Conservation (phyloP, 2,797 vertebrate genomes). For the Melanotaenia boesemani region DNA sequence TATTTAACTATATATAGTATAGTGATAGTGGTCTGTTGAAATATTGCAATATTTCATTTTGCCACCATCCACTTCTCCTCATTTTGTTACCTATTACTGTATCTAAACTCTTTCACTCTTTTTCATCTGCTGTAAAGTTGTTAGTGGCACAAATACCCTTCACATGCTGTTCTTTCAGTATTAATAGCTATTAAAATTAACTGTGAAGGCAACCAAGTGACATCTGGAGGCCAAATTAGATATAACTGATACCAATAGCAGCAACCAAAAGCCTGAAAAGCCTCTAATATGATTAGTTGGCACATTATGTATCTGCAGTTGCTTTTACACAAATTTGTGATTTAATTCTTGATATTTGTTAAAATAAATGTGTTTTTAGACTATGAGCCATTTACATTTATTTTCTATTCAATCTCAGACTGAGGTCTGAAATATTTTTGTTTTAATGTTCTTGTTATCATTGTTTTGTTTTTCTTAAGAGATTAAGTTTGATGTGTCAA, state of each 20-base stretch:
- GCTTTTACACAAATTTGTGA: conserved; percentile 58
- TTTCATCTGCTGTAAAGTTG: conserved; percentile 41
- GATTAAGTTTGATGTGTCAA: conserved; percentile 7
- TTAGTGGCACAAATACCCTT: conserved; percentile 46
- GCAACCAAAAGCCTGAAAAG: conserved; percentile 46
- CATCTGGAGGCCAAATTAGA: conserved; percentile 64
- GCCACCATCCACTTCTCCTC: conserved; percentile 56
- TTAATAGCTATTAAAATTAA: conserved; percentile 12
- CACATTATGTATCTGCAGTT: conserved; percentile 60
- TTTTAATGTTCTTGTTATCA: too few relatives aligned
- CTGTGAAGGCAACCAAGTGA: conserved; percentile 52
- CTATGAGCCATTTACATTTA: conserved; percentile 28
- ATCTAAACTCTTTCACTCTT: conserved; percentile 51
- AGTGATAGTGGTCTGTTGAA: conserved; percentile 65
- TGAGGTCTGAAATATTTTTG: conserved; percentile 20
- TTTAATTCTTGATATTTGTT: conserved; percentile 39
- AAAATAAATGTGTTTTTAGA: conserved; percentile 46
- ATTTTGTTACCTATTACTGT: conserved; percentile 45
- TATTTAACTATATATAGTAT: conserved; percentile 77
- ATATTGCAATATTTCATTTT: conserved; percentile 71
- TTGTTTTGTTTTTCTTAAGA: background rate
- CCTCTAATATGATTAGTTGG: conserved; percentile 69
- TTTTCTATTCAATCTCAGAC: conserved; percentile 43
- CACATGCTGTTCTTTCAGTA: conserved; percentile 26
- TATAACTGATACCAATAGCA: conserved; percentile 2